Conservation (phyloP, 2,113 vertebrate genomes). For the Nanorana parkeri region DNA sequence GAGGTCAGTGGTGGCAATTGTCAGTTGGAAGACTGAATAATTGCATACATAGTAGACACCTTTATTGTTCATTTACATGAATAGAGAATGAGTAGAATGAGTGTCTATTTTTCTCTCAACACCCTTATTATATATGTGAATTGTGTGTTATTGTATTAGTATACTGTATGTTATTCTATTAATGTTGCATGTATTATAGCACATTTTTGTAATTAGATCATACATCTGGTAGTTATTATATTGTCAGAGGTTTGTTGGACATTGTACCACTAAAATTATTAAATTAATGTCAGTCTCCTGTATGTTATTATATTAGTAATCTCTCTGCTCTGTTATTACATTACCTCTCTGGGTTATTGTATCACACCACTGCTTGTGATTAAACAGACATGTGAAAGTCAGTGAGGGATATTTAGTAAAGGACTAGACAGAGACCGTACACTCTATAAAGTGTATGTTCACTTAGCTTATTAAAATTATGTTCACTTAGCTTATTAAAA, state of each 20-base stretch:
- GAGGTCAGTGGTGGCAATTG: too few relatives aligned
- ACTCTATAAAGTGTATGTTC: too few relatives aligned
- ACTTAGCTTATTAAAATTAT: too few relatives aligned
- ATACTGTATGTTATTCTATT: neutral
- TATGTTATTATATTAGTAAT: neutral
- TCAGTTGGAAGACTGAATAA: too few relatives aligned
- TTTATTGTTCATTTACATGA: too few relatives aligned
- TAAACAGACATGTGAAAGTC: neutral
- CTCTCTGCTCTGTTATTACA: neutral
- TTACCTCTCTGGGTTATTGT: neutral
- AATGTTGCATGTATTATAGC: neutral
- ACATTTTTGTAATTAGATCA: neutral
- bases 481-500: too few relatives aligned
- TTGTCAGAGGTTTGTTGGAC: neutral
- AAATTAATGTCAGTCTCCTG: neutral
- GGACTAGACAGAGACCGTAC: too few relatives aligned
- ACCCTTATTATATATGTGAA: neutral
- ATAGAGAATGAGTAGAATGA: too few relatives aligned
- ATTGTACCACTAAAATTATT: neutral
- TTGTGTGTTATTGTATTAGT: constrained; percentile 1
- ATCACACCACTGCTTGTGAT: neutral
- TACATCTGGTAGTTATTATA: neutral
- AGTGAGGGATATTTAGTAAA: too few relatives aligned
- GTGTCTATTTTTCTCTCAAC: neutral
- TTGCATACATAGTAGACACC: too few relatives aligned